Evolutionary conservation across 2,797 vertebrate genomes (phyloP), one percentile per base, ranked within the genome.

Genomic region (Natrix natrix): DNA sequence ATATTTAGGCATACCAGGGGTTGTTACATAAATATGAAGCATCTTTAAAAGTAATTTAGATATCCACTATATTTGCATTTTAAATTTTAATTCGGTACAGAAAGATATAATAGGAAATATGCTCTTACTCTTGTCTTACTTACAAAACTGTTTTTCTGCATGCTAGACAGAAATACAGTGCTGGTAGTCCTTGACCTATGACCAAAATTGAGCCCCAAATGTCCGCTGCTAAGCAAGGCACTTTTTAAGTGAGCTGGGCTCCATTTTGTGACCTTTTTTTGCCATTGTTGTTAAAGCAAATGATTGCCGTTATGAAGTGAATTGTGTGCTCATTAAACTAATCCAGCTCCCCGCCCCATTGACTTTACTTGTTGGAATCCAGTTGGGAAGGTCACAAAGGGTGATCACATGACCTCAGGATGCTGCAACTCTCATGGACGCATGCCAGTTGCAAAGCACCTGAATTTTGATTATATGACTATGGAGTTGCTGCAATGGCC

Each of bases 31-130:
- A 37, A 37, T 37, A 37, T 37, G 32, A 37, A 37, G 32, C 32
- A 37, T 37, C 94, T 95, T 96, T 96, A 94, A 95, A 95, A 96
- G 91, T 95, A 93, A 96, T 63, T 93, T 94, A 97, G 97, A 94
- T 95, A 96, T 96, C 96, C 95, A 97, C 94, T 93, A 94, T 95
- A 96, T 95, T 95, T 52, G 0, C 95, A 94, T 69, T 92, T 93
- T 94, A 96, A 97, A 90, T 87, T 94, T 48, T 92, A 93, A 96
- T 95, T 96, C 94, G 2, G 0, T 95, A 94, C 52, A 48, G 94
- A 95, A 96, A 93, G 94, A 95, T 93, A 37, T 94, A 93, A 57
- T 8, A 37, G 32, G 69, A 20, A 16, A 20, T 8, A 10, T 87
- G 28, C 55, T 57, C 7, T 28, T 57, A 56, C 8, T 32, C 16